Evolutionary conservation across 2,113 vertebrate genomes (phyloP), one percentile per base, ranked within the genome.

Genomic region (Nycticorax nycticorax): DNA sequence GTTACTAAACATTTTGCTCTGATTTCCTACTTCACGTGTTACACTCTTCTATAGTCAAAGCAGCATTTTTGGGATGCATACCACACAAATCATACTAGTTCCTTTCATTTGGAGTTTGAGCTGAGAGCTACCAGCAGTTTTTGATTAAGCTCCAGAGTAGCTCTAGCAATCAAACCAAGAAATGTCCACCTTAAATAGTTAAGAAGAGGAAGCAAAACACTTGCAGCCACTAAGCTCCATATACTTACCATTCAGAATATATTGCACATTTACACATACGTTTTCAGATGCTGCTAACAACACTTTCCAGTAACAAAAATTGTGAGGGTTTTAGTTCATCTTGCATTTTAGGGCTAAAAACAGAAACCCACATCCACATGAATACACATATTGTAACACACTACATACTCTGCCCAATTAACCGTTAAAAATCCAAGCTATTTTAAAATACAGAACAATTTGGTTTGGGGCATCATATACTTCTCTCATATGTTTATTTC

Each of bases 11-110:
- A 18, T 76, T 83, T 77, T 64, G 57, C 53, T 92, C 72, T 8
- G 2, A 86, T 67, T 52, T 86, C 59, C 59, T n/a, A 2, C 47
- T 79, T 47, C 32, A 88, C 59, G 72, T 60, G 47, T 30, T 64
- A 47, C 24, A 27, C 30, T 28, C 7, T 63, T 11, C 21, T 8
- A 20, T 11, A 28, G 2, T 19, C 59, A 71, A 85, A 63, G 59
- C 13, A 63, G 52, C 21, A 4, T 37, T 74, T 96, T 18, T 62
- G 43, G 26, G 32, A 37, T 19, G 39, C 12, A 13, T 21, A 45
- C 11, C 85, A 37, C 28, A 2, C 3, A 24, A 62, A 48, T 22
- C 12, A 4, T 1, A 22, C 0, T 4, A n/a, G 62, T 67, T 59
- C 9, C 53, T 4, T 60, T 12, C 39, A 45, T 39, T 14, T n/a